Evolutionary conservation across 2,888 invertebrate species (phyloP).

Genomic region (Drosophila kokeensis): DNA sequence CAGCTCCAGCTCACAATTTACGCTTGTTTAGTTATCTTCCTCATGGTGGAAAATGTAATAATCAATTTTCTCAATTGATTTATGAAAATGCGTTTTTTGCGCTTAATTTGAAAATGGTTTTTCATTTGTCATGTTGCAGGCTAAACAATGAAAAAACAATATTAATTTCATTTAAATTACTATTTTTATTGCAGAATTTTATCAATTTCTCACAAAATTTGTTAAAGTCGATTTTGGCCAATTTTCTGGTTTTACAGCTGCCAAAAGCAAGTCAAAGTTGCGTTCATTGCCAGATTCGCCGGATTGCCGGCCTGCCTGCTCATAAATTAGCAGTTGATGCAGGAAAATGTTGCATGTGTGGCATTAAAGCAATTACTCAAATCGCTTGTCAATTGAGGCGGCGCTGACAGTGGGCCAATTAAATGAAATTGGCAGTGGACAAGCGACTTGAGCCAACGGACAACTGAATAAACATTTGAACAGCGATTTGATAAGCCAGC

Average conservation of each 20-base stretch:
- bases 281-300: neutral
- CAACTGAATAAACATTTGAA: constrained; percentile 6
- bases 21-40: constrained; percentile 1
- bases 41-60: neutral
- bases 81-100: constrained; percentile 36
- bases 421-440: constrained; percentile 23
- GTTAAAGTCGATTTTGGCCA: neutral
- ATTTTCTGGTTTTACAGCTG: neutral
- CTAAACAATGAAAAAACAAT: constrained; percentile 12
- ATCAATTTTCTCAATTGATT: constrained; percentile 51
- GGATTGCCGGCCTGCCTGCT: constrained; percentile 1
- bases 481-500: neutral
- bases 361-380: constrained; percentile 53
- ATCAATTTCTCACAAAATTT: neutral
- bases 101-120: constrained; percentile 36
- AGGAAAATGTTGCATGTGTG: neutral
- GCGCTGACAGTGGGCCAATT: constrained; percentile 34
- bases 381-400: constrained; percentile 48
- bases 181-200: neutral
- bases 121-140: constrained; percentile 13
- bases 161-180: neutral
- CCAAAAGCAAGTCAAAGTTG: neutral
- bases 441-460: constrained; percentile 5
- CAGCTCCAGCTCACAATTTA: neutral
- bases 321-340: constrained; percentile 12